Base-by-base conservation (phyloP, 2,888 invertebrate genomes). In the Amiota mariae region DNA sequence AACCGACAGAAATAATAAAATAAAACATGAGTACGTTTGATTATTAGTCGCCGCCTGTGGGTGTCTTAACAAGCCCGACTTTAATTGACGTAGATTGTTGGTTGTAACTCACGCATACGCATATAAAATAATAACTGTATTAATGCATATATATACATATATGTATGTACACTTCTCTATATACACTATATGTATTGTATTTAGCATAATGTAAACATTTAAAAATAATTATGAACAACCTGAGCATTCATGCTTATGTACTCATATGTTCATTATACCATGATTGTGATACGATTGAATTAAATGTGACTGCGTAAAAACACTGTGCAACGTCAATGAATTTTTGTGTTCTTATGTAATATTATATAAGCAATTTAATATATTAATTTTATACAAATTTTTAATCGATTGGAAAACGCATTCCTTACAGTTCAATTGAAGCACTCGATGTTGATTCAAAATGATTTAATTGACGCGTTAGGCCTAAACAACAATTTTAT, bases 211-310 rank as follows among this genome's bases (percentile, higher is more conserved):
- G 36, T 15, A 63, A 46, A 46, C 36, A 63, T 63, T 63, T 63
- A 63, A 10, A 59, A 63, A 63, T 63, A 63, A 63, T 63, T 36
- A 63, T 13, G 13, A 46, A 46, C 46, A 63, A 63, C 3, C 13
- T 46, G 63, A 24, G 46, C 63, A 63, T 63, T 46, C 12, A 12
- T 36, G 36, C 36, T 36, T 36, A 36, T 36, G 36, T 36, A 36
- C 36, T 36, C 36, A 36, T 46, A 20, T 36, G 63, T 36, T 36
- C n/a, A 4, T 1, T 63, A 13, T 63, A 63, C n/a, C n/a, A n/a
- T n/a, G n/a, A 63, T 63, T 63, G 63, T 12, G 63, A n/a, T n/a
- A 18, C 63, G 12, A 63, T 63, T 12, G n/a, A 61, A 36, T 36
- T 36, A 36, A 36, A 36, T 36, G 36, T 36, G 36, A 36, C 36